Base-by-base conservation (phyloP, 2,797 vertebrate genomes). In the Falco peregrinus region DNA sequence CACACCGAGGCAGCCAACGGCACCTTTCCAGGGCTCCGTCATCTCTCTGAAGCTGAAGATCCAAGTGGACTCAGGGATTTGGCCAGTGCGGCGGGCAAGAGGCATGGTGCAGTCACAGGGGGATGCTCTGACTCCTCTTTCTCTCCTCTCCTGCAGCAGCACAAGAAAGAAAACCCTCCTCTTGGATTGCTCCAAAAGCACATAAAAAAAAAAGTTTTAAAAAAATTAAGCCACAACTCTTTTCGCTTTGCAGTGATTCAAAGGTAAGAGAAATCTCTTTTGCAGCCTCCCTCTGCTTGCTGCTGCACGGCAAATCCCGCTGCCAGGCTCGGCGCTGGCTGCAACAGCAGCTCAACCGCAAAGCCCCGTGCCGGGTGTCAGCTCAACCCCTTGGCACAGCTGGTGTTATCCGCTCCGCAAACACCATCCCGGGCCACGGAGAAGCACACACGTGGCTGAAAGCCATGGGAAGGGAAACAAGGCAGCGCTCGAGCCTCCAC, bases 21-120 rank as follows among this genome's bases (percentile, higher is more conserved):
- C 98, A 24, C 99, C 99, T 94, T 99, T 99, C 99, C 99, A 99
- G 39, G 99, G 99, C 95, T 99, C 99, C 90, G 99, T 99, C 99
- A 99, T 99, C 98, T 99, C 99, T 96, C 99, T 99, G 94, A 98
- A 89, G 60, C 98, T 97, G 70, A 98, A 95, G 96, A 98, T 98
- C 96, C 96, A 96, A 15, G 56, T 56, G 26, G 89, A 81, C 1
- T 96, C 91, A 0, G 93, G 89, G 57, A 95, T 60, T 2, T 81
- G 94, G 37, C 94, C 56, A 3, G 93, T 70, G 79, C 26, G 79
- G 43, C 92, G 96, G 43, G 92, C 2, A 5, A 69, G 39, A 0
- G 96, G 95, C 85, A 95, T 93, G 92, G 77, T 4, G 74, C 1
- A 7, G 3, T 1, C 0, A 5, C 63, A 0, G 71, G 11, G 29